Percentiles rank a stretch among this genome's conserved stretches.
Evolutionary conservation across 2,113 vertebrate species (phyloP).

Genomic region (Mus musculus): GRCm39 chrX:141685501-141686000

Average conservation of each 20-base stretch:
- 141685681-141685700: conserved; percentile 59
- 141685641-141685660: conserved; percentile 41
- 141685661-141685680: conserved; percentile 62
- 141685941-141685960: conserved; percentile 58
- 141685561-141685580: conserved; percentile 51
- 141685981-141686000: conserved; percentile 38
- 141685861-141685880: conserved; percentile 65
- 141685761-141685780: conserved; percentile 48
- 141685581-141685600: conserved; percentile 32
- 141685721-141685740: conserved; percentile 54
- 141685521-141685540: conserved; percentile 17
- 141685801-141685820: conserved; percentile 42
- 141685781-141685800: conserved; percentile 41
- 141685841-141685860: conserved; percentile 65
- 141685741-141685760: conserved; percentile 56
- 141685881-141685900: conserved; percentile 62
- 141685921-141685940: conserved; percentile 27
- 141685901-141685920: conserved; percentile 55
- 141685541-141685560: not conserved
- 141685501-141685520: conserved; percentile 51
- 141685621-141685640: conserved; percentile 53
- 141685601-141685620: conserved; percentile 51
- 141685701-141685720: conserved; percentile 61
- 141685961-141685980: conserved; percentile 39
- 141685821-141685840: conserved; percentile 54